A percentile compares a stretch with the other conserved stretches of the same genome.
Conservation (phyloP, 1,140 invertebrate genomes). For the Drosophila pandora region DNA sequence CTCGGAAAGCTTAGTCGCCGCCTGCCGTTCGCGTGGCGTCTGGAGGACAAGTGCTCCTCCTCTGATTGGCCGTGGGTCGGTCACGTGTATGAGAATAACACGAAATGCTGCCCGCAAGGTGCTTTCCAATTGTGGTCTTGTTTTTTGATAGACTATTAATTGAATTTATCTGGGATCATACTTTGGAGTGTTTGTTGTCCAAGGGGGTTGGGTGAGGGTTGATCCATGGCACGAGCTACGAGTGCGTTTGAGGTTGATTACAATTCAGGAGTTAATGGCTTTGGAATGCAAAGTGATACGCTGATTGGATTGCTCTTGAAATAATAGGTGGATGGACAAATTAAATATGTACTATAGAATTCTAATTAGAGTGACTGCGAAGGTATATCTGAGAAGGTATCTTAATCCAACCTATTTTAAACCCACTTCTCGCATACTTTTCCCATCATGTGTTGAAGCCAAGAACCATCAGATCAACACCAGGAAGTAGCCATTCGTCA, state of each 20-base stretch:
- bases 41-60: conserved; percentile 49
- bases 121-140: conserved; percentile 24
- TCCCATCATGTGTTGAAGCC: conserved; percentile 7
- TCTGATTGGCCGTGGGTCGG: conserved; percentile 56
- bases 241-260: conserved; percentile 31
- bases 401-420: too few relatives aligned
- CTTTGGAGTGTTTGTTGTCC: conserved; percentile 48
- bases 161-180: conserved; percentile 52
- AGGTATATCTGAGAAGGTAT: too few relatives aligned
- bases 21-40: conserved; percentile 48
- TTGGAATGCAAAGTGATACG: conserved; percentile 11
- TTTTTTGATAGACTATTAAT: conserved; percentile 56
- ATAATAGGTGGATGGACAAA: background rate
- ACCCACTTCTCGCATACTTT: background rate
- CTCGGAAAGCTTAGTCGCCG: conserved; percentile 27
- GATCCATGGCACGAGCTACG: conserved; percentile 21
- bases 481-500: conserved; percentile 23
- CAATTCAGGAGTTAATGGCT: conserved; percentile 14
- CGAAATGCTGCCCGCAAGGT: conserved; percentile 35
- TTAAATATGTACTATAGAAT: too few relatives aligned
- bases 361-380: background rate
- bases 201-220: conserved; percentile 19
- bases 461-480: conserved; percentile 28
- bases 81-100: conserved; percentile 43
- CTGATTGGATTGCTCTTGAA: background rate